Conservation (phyloP, 2,113 vertebrate genomes). For the Otocyon megalotis region DNA sequence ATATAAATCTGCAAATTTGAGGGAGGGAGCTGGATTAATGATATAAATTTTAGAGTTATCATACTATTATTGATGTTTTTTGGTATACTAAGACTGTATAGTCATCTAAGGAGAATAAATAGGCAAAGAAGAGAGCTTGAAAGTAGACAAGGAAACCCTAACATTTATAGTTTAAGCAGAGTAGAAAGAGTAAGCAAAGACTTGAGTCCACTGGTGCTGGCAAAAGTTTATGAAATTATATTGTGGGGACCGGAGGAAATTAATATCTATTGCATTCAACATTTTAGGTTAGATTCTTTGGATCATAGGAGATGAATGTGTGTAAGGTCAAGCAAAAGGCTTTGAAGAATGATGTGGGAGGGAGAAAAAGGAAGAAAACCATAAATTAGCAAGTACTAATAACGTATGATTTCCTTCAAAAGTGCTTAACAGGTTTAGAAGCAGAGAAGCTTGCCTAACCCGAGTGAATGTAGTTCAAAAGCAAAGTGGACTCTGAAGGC, state of each 20-base stretch:
- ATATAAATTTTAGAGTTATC: background rate
- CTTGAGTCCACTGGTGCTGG: too few species aligned
- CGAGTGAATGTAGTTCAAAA: background rate
- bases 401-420: background rate
- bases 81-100: background rate
- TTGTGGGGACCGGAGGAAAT: background rate
- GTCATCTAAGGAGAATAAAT: background rate
- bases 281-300: background rate
- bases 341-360: background rate
- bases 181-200: background rate
- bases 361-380: background rate
- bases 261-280: background rate
- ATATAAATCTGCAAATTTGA: background rate
- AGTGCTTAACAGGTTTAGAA: background rate
- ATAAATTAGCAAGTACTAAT: constrained; percentile 17
- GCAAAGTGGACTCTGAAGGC: background rate
- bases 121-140: background rate
- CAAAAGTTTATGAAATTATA: background rate
- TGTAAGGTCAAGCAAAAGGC: background rate
- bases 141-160: background rate
- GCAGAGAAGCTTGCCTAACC: background rate
- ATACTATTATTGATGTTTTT: background rate
- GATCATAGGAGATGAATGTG: background rate
- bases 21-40: background rate
- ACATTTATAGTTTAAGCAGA: background rate